These are phyloP conservation scores for Gymnosoma rotundatum DNA, from an alignment of 2,888 invertebrate species.

Conservation along the genomic window DNA sequence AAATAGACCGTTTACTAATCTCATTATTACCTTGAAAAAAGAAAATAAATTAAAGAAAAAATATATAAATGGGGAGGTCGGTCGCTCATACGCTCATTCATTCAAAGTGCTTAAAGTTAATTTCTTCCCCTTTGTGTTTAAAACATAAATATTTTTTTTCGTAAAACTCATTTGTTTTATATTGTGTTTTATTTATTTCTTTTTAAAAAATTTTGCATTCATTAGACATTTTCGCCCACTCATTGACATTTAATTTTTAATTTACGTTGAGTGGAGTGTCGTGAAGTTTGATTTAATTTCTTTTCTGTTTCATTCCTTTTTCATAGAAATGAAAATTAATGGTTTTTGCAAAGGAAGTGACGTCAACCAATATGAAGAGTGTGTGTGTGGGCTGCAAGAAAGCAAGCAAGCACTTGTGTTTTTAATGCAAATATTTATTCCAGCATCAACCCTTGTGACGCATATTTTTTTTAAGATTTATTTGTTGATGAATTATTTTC, in stretches of 20 bases:
- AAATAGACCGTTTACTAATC: conserved; percentile 61
- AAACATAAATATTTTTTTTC: neutral
- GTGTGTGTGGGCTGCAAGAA: conserved; percentile 46
- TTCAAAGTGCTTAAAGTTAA: conserved; percentile 24
- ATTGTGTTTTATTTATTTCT: conserved; percentile 15
- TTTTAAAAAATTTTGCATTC: conserved; percentile 42
- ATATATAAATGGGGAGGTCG: conserved; percentile 29
- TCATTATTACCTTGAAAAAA: conserved; percentile 50
- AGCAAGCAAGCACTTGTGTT: conserved; percentile 8
- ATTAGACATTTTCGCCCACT: conserved; percentile 55
- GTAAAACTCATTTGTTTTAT: conserved; percentile 20
- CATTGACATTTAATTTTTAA: conserved; percentile 63
- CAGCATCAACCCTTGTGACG: conserved; percentile 18
- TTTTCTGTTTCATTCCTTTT: conserved; percentile 37
- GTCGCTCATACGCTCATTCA: neutral
- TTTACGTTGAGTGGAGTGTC: conserved; percentile 39
- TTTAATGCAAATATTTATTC: conserved; percentile 28
- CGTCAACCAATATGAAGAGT: conserved; percentile 27
- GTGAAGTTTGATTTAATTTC: conserved; percentile 60
- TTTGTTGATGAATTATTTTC: neutral
- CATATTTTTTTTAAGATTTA: neutral
- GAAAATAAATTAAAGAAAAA: neutral
- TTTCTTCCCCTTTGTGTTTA: conserved; percentile 31
- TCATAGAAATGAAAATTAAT: conserved; percentile 52
- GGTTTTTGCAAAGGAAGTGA: conserved; percentile 25